A percentile compares a stretch with the other conserved stretches of the same genome.
These are phyloP conservation scores for Xenus cinereus DNA, from an alignment of 2,113 vertebrate species.

Conservation along the genomic window DNA sequence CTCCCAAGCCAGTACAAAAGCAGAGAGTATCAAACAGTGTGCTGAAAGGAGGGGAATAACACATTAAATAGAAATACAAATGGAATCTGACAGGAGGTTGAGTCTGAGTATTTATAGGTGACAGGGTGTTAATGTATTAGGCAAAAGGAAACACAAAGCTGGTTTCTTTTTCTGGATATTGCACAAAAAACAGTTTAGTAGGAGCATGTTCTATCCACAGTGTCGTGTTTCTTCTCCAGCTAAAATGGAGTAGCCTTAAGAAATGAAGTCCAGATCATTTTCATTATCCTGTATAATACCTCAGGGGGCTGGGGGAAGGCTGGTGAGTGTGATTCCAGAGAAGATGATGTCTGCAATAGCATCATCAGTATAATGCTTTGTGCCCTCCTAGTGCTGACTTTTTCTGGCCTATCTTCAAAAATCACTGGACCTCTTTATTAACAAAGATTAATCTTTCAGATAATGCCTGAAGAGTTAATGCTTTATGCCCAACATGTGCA, in stretches of 20 bases:
- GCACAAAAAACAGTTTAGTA: not conserved
- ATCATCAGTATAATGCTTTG: not conserved
- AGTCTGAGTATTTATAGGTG: slow-evolving; percentile 13
- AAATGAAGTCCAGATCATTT: not conserved
- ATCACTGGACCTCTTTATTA: not conserved
- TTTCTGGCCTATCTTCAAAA: not conserved
- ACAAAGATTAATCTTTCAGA: not conserved
- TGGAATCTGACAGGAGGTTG: slow-evolving; percentile 7
- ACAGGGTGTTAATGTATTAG: not conserved
- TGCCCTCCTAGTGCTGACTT: not conserved
- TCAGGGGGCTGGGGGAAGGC: not conserved
- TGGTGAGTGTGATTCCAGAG: not conserved
- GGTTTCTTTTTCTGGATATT: not conserved
- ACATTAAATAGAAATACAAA: not conserved
- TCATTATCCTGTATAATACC: not conserved
- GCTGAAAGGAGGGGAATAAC: not conserved
- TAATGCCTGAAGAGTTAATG: not conserved
- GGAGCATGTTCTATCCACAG: not conserved
- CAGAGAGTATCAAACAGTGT: not conserved
- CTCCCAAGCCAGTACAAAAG: not conserved
- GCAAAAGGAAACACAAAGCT: not conserved
- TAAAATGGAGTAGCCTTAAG: not conserved
- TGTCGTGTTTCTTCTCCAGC: not conserved
- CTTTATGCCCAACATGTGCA: not conserved
- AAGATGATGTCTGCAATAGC: not conserved